Percentiles rank a stretch among this genome's conserved stretches.
phyloP scores from a whole-genome alignment of 2,797 vertebrate species.

The Phalloptychus januarius region DNA sequence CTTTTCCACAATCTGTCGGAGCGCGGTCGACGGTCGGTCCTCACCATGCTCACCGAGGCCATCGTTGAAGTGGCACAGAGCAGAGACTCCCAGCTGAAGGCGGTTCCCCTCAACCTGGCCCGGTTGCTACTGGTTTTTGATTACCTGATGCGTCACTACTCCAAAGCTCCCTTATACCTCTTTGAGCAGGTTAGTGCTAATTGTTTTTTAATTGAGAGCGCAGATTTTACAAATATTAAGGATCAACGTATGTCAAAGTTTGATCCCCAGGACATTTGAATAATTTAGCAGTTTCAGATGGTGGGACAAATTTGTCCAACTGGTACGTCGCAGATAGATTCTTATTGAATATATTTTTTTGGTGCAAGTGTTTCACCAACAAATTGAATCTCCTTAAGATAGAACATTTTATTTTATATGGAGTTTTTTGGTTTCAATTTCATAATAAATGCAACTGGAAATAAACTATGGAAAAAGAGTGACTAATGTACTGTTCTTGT shows the following conservation, averaged over 20 bases:
- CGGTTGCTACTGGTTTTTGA: constrained; percentile 93
- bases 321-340: neutral
- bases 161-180: constrained; percentile 90
- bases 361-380: neutral
- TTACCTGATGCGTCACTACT: constrained; percentile 95
- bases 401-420: neutral
- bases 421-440: neutral
- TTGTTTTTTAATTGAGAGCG: constrained; percentile 2
- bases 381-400: neutral
- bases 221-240: neutral
- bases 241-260: neutral
- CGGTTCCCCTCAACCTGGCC: constrained; percentile 89
- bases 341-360: neutral
- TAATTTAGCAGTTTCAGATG: neutral
- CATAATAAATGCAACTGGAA: neutral
- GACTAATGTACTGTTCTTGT: neutral
- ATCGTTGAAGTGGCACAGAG: constrained; percentile 88
- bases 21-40: constrained; percentile 84
- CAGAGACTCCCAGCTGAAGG: constrained; percentile 86
- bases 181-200: constrained; percentile 89
- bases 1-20: constrained; percentile 97
- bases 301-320: neutral
- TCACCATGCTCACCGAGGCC: constrained; percentile 88
- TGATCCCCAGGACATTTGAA: neutral
- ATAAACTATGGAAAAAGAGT: neutral